Evolutionary conservation across 2,113 vertebrate genomes (phyloP).

Genomic region (Cygnus buccinator): DNA sequence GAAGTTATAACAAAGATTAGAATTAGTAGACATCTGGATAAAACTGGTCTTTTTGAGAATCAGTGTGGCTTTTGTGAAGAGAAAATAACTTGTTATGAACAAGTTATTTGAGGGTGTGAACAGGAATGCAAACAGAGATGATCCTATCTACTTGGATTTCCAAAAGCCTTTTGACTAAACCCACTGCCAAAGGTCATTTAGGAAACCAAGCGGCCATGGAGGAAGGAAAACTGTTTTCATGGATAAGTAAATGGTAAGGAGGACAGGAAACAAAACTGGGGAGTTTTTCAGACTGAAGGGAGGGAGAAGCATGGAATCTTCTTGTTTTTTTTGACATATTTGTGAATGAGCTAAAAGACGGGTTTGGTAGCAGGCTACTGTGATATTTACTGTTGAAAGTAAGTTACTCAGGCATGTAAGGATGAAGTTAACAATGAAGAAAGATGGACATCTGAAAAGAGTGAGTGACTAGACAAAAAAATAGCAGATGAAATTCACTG

Average conservation of each 20-base stretch:
- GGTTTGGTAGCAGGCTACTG: not conserved
- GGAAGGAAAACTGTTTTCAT: not conserved
- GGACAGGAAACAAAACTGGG: not conserved
- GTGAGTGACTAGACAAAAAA: not conserved
- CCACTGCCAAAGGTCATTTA: not conserved
- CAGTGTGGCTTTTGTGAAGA: not conserved
- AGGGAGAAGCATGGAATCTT: not conserved
- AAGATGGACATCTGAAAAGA: not conserved
- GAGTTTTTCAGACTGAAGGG: not conserved
- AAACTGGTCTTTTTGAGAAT: not conserved
- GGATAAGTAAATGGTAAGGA: not conserved
- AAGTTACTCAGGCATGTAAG: not conserved
- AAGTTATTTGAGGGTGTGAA: not conserved
- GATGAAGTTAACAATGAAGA: not conserved
- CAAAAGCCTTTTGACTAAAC: not conserved
- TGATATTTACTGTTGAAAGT: not conserved
- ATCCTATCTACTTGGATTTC: not conserved
- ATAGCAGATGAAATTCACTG: not conserved
- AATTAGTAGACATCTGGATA: not conserved
- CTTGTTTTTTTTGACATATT: not conserved
- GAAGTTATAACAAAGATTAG: not conserved
- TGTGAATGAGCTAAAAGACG: not conserved
- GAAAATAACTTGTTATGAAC: not conserved
- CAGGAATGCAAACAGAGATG: not conserved
- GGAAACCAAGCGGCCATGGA: not conserved